phyloP scores from a whole-genome alignment of 2,888 invertebrate species.

The Clusia tigrina region DNA sequence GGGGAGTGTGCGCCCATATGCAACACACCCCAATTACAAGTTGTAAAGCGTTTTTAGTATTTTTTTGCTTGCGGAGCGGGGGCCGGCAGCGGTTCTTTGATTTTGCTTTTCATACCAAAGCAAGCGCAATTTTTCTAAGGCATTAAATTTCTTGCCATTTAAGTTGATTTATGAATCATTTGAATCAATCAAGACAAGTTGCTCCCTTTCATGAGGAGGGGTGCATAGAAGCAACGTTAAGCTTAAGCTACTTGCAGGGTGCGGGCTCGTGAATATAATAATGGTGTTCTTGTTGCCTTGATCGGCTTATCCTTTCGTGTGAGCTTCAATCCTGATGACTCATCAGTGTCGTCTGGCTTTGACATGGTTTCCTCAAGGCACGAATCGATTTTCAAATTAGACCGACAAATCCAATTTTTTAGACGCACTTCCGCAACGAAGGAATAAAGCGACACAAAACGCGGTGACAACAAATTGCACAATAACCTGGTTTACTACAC shows the following conservation, averaged over 20 bases:
- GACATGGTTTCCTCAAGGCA: neutral
- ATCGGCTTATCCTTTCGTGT: neutral
- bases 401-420: no score
- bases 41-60: neutral
- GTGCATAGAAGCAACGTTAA: no score
- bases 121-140: neutral
- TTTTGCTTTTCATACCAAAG: neutral
- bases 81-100: neutral
- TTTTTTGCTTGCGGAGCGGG: neutral
- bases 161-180: neutral
- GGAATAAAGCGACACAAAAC: no score
- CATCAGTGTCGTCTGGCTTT: neutral
- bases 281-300: no score
- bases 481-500: no score
- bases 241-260: no score
- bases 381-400: neutral
- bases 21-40: constrained; percentile 3
- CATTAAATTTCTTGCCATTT: neutral
- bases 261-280: no score
- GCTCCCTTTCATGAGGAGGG: no score
- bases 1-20: neutral
- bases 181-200: constrained; percentile 7
- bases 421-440: no score
- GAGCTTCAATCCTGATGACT: no score
- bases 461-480: no score